Conservation (phyloP, 2,113 vertebrate species). For the Gnathonemus echidnorhynchus region DNA sequence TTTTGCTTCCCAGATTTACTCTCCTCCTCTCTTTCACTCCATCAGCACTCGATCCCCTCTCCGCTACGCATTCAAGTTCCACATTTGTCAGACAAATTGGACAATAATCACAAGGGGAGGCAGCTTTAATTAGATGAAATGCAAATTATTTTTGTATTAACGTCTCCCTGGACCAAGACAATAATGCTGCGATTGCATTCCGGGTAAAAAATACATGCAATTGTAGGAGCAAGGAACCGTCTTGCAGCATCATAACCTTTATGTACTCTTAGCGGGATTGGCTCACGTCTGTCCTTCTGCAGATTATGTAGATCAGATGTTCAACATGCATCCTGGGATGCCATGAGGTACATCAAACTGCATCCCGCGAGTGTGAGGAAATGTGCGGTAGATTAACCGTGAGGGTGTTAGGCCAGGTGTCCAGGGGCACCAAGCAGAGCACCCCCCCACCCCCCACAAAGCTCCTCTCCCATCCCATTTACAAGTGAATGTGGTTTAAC, state of each 20-base stretch:
- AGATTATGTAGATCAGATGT: neutral
- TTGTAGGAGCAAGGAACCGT: neutral
- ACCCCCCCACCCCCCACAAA: no score
- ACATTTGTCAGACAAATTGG: conserved; percentile 1
- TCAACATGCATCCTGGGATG: neutral
- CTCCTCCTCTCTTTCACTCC: neutral
- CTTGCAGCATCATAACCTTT: neutral
- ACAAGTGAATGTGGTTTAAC: neutral
- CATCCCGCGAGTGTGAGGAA: neutral
- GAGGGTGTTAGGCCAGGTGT: neutral
- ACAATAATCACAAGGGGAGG: neutral
- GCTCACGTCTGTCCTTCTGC: neutral
- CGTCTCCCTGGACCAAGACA: neutral
- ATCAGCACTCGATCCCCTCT: neutral
- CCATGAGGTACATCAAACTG: neutral
- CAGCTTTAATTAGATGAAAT: conserved; percentile 9
- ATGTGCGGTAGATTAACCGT: neutral
- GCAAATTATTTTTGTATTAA: conserved; percentile 5
- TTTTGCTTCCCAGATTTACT: neutral
- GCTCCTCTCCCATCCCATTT: neutral
- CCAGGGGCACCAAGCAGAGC: neutral
- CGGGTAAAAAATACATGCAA: neutral
- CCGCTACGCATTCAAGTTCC: neutral
- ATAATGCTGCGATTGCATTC: neutral
- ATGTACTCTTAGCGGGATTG: neutral